Evolutionary conservation across 2,113 vertebrate species (phyloP), one percentile per base, ranked within the genome.

Genomic region (Equus quagga): DNA sequence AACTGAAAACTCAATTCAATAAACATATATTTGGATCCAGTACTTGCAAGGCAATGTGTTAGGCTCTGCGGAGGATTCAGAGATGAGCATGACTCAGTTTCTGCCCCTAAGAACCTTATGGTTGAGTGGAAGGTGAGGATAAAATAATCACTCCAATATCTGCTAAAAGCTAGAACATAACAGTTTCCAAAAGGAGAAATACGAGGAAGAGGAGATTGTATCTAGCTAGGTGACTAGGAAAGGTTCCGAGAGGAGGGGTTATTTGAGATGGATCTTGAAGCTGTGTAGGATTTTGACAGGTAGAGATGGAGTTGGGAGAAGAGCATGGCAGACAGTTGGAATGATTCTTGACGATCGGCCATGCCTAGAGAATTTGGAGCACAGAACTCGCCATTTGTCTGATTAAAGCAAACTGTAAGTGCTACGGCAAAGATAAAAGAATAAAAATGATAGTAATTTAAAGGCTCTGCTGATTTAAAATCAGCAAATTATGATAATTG

Each of bases 391-490:
- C 26, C 26, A 76, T 81, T 95, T 90, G 33, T 80, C 49, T 93
- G 49, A 94, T 23, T 70, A 91, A 81, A 85, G 41, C n/a, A 89
- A 95, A 89, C 5, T 75, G 2, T 79, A 76, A 81, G 49, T 92
- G 23, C 86, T 69, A 44, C 87, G 58, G 21, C 33, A 93, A 82
- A 90, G 46, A 56, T 78, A 81, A 89, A 92, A 56, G 23, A 80
- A 81, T 92, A 92, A 73, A 89, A 97, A 72, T 83, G 24, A 51
- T 81, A 85, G 46, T 86, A 89, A 97, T 64, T 84, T 62, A 92
- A 89, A 95, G 15, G 11, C 26, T 81, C 11, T 93, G 31, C 85
- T 91, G 56, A 70, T 91, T 97, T 93, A 84, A 97, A 94, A 84
- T 91, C 26, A 94, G 58, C 49, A 89, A 91, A 65, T 80, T 93